phyloP scores from a whole-genome alignment of 2,888 invertebrate species.

The Drosophila tripunctata region DNA sequence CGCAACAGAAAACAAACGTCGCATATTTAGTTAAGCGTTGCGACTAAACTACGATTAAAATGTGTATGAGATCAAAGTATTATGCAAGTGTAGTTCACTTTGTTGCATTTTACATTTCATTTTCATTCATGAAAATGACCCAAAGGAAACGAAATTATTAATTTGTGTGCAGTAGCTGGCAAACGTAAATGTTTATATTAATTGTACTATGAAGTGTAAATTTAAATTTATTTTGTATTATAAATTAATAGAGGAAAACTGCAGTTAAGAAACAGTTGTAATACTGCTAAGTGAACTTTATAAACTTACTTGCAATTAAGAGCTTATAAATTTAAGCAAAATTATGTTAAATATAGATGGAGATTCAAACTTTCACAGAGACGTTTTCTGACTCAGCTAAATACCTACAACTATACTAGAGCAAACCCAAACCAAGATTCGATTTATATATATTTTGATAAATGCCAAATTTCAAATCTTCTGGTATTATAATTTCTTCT shows the following conservation, averaged over 20 bases:
- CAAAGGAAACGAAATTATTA: not conserved
- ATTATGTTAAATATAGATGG: not conserved
- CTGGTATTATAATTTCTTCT: not conserved
- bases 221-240: not conserved
- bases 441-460: no score
- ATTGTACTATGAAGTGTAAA: not conserved
- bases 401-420: no score
- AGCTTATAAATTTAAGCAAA: no score
- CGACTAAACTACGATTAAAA: constrained; percentile 15
- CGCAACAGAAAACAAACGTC: not conserved
- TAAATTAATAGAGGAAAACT: not conserved
- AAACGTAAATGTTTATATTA: not conserved
- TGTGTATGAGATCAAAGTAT: constrained; percentile 31
- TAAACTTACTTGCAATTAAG: no score
- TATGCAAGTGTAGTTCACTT: constrained; percentile 4
- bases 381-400: no score
- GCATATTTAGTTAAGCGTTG: constrained; percentile 14
- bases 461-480: not conserved
- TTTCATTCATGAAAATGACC: not conserved
- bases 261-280: not conserved
- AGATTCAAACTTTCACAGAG: no score
- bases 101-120: not conserved
- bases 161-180: not conserved
- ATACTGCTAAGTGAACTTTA: no score
- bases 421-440: no score